A percentile compares a stretch with the other conserved stretches of the same genome.
Evolutionary conservation across 1,140 invertebrate genomes (phyloP).

Genomic region (Drosophila gunungcola): DNA sequence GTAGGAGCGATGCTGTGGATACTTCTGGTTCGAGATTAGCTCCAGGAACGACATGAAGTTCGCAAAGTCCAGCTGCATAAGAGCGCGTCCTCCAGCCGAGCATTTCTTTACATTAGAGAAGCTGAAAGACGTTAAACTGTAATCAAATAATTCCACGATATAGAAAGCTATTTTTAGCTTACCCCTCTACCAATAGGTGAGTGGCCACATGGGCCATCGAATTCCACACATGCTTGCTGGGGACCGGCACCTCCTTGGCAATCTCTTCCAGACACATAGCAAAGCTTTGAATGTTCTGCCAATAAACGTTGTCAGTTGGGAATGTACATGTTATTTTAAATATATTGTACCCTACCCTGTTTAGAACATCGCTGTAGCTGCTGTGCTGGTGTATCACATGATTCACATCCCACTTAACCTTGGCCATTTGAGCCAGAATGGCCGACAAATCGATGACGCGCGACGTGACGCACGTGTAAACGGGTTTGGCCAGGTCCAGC

Average conservation of each 20-base stretch:
- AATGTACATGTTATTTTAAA: not conserved
- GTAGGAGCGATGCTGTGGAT: conserved; percentile 94
- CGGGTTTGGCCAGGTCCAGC: conserved; percentile 91
- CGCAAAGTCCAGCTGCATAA: conserved; percentile 99
- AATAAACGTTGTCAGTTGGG: not conserved
- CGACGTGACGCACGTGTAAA: conserved; percentile 93
- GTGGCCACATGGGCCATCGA: conserved; percentile 93
- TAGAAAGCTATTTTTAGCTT: conserved; percentile 50
- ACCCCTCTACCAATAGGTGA: conserved; percentile 96
- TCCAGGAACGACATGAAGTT: conserved; percentile 97
- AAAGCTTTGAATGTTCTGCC: conserved; percentile 92
- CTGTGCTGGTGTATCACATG: conserved; percentile 98
- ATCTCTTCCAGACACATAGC: conserved; percentile 91
- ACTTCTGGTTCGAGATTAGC: conserved; percentile 91
- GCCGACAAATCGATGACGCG: conserved; percentile 92
- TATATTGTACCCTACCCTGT: conserved; percentile 85
- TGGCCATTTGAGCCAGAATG: conserved; percentile 93
- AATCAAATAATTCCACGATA: not conserved
- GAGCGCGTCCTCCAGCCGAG: conserved; percentile 96
- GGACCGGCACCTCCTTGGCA: conserved; percentile 88
- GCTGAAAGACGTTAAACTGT: conserved; percentile 82
- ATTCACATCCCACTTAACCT: conserved; percentile 98
- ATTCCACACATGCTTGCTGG: conserved; percentile 92
- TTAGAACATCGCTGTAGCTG: conserved; percentile 91
- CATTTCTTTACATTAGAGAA: conserved; percentile 97